Evolutionary conservation across 2,888 invertebrate species (phyloP), one percentile per base, ranked within the genome.

Genomic region (Tineola bisselliella): DNA sequence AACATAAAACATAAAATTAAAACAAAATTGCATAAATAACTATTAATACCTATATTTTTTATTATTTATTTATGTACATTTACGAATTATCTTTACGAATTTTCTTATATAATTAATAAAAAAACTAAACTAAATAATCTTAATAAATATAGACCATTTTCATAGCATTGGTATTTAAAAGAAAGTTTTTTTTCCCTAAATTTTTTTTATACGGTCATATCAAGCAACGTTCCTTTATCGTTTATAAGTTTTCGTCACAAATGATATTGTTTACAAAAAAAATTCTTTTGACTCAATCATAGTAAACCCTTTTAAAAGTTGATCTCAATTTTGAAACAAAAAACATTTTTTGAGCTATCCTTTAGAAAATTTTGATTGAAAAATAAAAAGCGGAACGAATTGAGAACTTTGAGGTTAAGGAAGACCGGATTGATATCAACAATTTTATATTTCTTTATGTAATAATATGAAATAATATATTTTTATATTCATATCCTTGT

Each of bases 361-460:
- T 74, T 70, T 74, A 75, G 79, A 76, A 74, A 77, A 79, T 81
- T 81, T 84, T 81, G 83, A 87, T 87, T 83, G 83, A 71, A 87
- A 84, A 84, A 84, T 86, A 86, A 84, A 79, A 77, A 75, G 72
- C 82, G 78, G 77, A 64, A 70, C 82, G 74, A 84, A 84, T 54
- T 25, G 18, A 17, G 17, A 17, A 48, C 57, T 25, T 58, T 58
- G n/a, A 3, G 33, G 19, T 48, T 38, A 6, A 48, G 13, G 15
- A 48, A 48, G 48, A n/a, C 13, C 48, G 48, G 48, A n/a, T 5
- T 15, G 48, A 48, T 38, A 38, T 38, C 38, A 38, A 48, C n/a
- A 13, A 15, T n/a, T 15, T 48, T 48, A 15, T 48, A 48, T 17
- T 48, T 48, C 15, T 48, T n/a, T 15, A 48, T 15, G 48, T n/a